Base-by-base conservation (phyloP, 2,888 invertebrate species). In the Andrena praecox region DNA sequence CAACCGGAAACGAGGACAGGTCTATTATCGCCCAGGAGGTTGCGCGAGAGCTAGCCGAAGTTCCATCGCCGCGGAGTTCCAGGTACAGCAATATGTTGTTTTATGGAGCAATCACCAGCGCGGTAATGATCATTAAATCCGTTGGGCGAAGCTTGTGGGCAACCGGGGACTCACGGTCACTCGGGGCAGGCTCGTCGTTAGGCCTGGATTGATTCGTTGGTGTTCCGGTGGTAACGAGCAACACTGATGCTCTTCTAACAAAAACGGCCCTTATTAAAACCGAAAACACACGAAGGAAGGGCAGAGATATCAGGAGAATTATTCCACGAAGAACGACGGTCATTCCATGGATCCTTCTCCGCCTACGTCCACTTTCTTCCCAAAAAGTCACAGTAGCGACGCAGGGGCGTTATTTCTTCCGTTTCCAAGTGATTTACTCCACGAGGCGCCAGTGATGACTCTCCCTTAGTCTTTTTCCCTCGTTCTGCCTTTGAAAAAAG, bases 41-140 rank as follows among this genome's bases (percentile, higher is more conserved):
- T 85, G 75, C 75, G 72, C 82, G 82, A 81, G 78, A 42, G 42
- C 82, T 64, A 62, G 75, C 78, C 82, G 62, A 80, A 83, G 89
- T 89, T 86, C 67, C 87, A 86, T 86, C 87, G 86, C 70, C 71
- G 62, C 68, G 67, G 77, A 85, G 80, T 90, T 91, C 90, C 87
- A 88, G 85, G 87, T 90, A 91, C 85, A 63, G 87, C 89, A 85
- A 72, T 90, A 87, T 87, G 88, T 89, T 87, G 87, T 87, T 91
- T 91, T 91, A 91, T 90, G 88, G 87, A 76, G 89, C 89, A 91
- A 91, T 91, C 91, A 90, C 90, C 85, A 87, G 81, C 86, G 83
- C 85, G 77, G 88, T 89, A 90, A 91, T 90, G 90, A 91, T 90
- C 91, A 88, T 91, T 91, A 91, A 89, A 84, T 85, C 87, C 75